Evolutionary conservation across 2,113 vertebrate species (phyloP).

Genomic region (Pyrgilauda ruficollis): DNA sequence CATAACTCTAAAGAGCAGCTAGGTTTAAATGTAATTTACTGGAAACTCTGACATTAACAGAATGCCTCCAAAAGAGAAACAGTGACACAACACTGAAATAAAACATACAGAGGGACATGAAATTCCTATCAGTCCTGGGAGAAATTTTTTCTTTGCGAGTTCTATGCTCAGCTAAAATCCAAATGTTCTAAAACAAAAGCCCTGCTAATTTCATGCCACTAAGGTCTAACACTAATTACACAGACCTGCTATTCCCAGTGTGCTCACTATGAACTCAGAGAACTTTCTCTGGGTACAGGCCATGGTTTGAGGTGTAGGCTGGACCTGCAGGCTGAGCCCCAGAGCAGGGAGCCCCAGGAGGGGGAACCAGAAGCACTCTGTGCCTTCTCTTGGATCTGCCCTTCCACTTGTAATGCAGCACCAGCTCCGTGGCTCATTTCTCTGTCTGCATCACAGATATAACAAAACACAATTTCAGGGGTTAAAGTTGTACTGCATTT

Average conservation of each 20-base stretch:
- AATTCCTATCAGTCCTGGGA: not conserved
- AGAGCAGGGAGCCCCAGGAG: not conserved
- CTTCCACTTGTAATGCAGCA: rapidly evolving
- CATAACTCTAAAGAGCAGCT: not conserved
- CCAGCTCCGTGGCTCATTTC: rapidly evolving
- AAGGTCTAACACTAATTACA: not conserved
- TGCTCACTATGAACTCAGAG: not conserved
- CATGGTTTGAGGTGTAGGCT: not conserved
- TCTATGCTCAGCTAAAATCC: not conserved
- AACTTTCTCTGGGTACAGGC: not conserved
- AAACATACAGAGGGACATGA: not conserved
- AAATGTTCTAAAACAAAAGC: not conserved
- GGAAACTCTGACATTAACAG: not conserved
- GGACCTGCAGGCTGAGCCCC: not conserved
- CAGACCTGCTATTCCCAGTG: not conserved
- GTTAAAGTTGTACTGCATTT: not conserved
- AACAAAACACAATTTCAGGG: not conserved
- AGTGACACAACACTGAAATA: not conserved
- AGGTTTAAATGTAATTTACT: not conserved
- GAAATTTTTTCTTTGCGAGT: not conserved
- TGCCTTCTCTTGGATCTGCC: not conserved
- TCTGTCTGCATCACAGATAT: not conserved
- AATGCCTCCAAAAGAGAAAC: not conserved
- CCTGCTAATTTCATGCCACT: not conserved
- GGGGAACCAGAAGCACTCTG: rapidly evolving